These are phyloP conservation scores for Priocnemis perturbator DNA, from an alignment of 2,888 invertebrate species.

Conservation along the genomic window DNA sequence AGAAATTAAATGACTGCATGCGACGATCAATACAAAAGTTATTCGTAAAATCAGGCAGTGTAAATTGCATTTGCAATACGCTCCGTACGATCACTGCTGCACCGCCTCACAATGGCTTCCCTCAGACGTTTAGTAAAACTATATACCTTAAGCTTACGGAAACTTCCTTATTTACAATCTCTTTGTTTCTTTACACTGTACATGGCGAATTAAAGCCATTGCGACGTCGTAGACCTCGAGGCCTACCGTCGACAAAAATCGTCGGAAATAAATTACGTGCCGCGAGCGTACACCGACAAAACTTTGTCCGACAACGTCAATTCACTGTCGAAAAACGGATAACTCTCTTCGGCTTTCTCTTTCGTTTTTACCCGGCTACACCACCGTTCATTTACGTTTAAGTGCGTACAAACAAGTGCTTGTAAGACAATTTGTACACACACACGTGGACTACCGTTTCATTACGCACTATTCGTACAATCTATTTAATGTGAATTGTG, in stretches of 20 bases:
- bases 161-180: slow-evolving; percentile 64
- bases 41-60: slow-evolving; percentile 63
- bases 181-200: slow-evolving; percentile 64
- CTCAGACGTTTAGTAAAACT: too few relatives aligned
- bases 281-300: too few relatives aligned
- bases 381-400: not conserved
- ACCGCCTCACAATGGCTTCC: not conserved
- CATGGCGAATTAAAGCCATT: slow-evolving; percentile 46
- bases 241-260: too few relatives aligned
- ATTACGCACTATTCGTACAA: not conserved
- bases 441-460: not conserved
- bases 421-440: slow-evolving; percentile 36
- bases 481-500: slow-evolving; percentile 1
- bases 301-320: too few relatives aligned
- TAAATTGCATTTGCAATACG: slow-evolving; percentile 55
- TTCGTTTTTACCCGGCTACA: too few relatives aligned
- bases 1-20: slow-evolving; percentile 50
- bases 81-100: slow-evolving; percentile 38
- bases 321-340: too few relatives aligned
- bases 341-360: too few relatives aligned
- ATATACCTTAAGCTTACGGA: slow-evolving; percentile 47
- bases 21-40: slow-evolving; percentile 55
- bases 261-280: too few relatives aligned
- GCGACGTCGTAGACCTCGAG: too few relatives aligned
- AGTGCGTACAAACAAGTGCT: slow-evolving; percentile 35